Conservation (phyloP, 2,888 invertebrate species). For the Platycheirus albimanus region DNA sequence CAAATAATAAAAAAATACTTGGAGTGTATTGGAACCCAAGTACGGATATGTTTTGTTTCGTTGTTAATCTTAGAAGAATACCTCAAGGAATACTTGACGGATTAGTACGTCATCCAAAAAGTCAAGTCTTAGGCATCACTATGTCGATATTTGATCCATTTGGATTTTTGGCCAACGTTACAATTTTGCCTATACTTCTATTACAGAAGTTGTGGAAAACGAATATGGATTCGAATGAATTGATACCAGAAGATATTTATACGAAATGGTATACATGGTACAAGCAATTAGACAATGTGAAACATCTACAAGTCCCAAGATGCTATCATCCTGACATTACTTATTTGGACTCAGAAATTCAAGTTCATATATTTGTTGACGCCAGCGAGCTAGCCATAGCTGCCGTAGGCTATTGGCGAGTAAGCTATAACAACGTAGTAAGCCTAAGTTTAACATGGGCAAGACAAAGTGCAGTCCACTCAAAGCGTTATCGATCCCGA, state of each 20-base stretch:
- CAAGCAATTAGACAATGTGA: not conserved
- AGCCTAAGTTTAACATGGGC: no score
- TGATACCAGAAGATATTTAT: not conserved
- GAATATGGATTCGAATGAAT: not conserved
- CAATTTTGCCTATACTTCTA: not conserved
- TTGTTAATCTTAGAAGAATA: not conserved
- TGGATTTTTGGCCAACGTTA: not conserved
- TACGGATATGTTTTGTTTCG: not conserved
- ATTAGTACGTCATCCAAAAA: not conserved
- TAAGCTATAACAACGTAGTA: no score
- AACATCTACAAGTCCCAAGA: not conserved
- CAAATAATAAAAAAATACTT: not conserved
- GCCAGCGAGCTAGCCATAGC: no score
- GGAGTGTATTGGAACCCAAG: not conserved
- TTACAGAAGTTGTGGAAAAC: not conserved
- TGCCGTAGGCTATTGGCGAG: no score
- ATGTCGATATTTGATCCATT: no score
- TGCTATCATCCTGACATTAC: not conserved
- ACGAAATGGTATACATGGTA: not conserved
- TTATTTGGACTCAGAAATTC: not conserved
- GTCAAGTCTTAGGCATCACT: no score
- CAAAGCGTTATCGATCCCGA: no score
- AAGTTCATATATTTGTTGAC: not conserved
- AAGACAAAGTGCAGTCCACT: no score
- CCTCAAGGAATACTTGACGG: not conserved